Conservation (phyloP, 1,140 invertebrate genomes). For the Drosophila sp. region DNA sequence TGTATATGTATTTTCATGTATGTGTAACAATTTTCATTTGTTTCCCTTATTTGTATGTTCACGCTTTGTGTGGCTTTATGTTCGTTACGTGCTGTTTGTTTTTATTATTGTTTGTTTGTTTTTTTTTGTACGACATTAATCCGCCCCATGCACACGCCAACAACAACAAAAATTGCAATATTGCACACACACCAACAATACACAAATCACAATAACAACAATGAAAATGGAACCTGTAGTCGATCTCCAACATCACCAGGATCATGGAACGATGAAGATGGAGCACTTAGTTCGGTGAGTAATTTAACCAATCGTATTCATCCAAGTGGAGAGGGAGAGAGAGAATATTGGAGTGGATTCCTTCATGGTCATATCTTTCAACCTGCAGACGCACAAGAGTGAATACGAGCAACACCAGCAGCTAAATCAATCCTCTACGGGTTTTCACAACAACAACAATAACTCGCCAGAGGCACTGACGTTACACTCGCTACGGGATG, state of each 20-base stretch:
- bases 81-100: conserved; percentile 76
- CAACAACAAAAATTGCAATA: conserved; percentile 59
- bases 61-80: conserved; percentile 50
- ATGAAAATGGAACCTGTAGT: conserved; percentile 50
- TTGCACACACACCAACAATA: conserved; percentile 45
- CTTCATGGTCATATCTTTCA: background rate
- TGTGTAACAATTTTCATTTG: conserved; percentile 50
- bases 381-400: conserved; percentile 73
- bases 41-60: conserved; percentile 65
- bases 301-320: background rate
- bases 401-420: conserved; percentile 75
- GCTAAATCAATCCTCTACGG: conserved; percentile 56
- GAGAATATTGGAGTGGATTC: background rate
- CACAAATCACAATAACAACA: conserved; percentile 30
- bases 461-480: conserved; percentile 55
- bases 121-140: conserved; percentile 73
- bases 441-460: conserved; percentile 54
- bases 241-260: conserved; percentile 83
- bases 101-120: conserved; percentile 71
- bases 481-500: conserved; percentile 62
- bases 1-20: conserved; percentile 35
- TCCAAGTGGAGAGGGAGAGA: background rate
- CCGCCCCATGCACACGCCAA: conserved; percentile 65
- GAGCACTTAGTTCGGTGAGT: conserved; percentile 79
- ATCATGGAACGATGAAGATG: conserved; percentile 84